phyloP scores from a whole-genome alignment of 2,888 invertebrate species.

The Chorisops tibialis region DNA sequence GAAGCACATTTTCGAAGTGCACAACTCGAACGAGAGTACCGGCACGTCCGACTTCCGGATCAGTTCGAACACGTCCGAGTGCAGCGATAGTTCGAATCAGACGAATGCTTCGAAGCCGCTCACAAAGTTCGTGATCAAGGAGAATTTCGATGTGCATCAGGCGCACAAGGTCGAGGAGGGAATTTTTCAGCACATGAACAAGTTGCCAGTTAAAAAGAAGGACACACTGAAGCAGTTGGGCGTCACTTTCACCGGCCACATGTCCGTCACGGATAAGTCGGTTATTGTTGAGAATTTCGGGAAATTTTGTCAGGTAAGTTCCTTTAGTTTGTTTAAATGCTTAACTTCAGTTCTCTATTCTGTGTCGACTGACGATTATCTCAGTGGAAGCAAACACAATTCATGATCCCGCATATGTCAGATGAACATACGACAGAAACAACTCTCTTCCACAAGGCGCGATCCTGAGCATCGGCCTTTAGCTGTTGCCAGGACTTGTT shows the following conservation, averaged over 20 bases:
- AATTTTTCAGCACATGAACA: conserved; percentile 52
- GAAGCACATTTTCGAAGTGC: conserved; percentile 50
- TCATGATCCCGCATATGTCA: no score
- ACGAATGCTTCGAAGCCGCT: conserved; percentile 41
- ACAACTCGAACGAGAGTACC: conserved; percentile 41
- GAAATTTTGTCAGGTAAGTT: conserved; percentile 50
- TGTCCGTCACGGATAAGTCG: conserved; percentile 51
- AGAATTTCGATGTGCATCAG: conserved; percentile 50
- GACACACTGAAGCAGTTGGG: conserved; percentile 50
- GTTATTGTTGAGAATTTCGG: conserved; percentile 52
- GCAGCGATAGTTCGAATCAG: conserved; percentile 25
- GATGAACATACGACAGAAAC: no score
- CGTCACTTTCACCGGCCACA: conserved; percentile 51
- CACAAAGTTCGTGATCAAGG: conserved; percentile 48
- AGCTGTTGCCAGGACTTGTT: no score
- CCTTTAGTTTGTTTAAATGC: no score
- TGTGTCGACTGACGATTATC: no score
- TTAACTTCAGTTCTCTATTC: no score
- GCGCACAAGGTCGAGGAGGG: conserved; percentile 52
- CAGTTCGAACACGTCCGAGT: conserved; percentile 48
- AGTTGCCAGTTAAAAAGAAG: conserved; percentile 50
- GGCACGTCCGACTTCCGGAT: conserved; percentile 34
- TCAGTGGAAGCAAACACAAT: no score
- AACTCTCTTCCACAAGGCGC: no score
- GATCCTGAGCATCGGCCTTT: no score